Evolutionary conservation across 2,113 vertebrate genomes (phyloP).

Genomic region (Podocnemis expansa): DNA sequence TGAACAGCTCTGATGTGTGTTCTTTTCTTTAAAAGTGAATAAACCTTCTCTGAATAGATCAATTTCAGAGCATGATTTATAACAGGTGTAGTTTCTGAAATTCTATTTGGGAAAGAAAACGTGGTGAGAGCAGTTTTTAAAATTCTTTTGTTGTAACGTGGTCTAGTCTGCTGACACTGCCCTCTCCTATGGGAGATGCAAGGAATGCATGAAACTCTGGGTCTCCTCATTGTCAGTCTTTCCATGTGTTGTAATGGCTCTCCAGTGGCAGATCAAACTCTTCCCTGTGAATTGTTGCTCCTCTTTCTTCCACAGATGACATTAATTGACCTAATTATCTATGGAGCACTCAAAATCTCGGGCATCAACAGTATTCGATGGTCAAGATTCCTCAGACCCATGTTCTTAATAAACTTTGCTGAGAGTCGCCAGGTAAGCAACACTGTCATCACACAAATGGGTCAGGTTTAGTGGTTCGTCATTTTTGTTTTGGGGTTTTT

Average conservation of each 20-base stretch:
- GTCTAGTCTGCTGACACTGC: not conserved
- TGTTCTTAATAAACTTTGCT: constrained; percentile 92
- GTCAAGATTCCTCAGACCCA: constrained; percentile 88
- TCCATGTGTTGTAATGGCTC: not conserved
- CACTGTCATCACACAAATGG: not conserved
- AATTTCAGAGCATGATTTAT: not conserved
- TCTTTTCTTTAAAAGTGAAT: too few species aligned
- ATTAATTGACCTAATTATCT: constrained; percentile 85
- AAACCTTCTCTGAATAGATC: not conserved
- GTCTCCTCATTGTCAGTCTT: not conserved
- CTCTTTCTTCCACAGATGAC: constrained; percentile 80
- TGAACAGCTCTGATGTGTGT: not conserved
- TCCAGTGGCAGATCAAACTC: accelerated
- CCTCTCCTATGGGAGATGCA: not conserved
- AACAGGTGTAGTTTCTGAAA: not conserved
- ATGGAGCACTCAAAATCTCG: constrained; percentile 77
- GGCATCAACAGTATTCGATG: constrained; percentile 80
- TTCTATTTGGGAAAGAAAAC: not conserved
- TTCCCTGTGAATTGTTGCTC: not conserved
- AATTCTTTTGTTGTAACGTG: not conserved
- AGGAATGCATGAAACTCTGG: not conserved
- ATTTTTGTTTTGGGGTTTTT: not conserved
- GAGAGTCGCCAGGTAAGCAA: constrained; percentile 89
- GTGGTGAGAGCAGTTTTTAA: not conserved
- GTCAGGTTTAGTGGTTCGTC: too few species aligned